Evolutionary conservation across 2,888 invertebrate species (phyloP).

Genomic region (Pimpla rufipes): DNA sequence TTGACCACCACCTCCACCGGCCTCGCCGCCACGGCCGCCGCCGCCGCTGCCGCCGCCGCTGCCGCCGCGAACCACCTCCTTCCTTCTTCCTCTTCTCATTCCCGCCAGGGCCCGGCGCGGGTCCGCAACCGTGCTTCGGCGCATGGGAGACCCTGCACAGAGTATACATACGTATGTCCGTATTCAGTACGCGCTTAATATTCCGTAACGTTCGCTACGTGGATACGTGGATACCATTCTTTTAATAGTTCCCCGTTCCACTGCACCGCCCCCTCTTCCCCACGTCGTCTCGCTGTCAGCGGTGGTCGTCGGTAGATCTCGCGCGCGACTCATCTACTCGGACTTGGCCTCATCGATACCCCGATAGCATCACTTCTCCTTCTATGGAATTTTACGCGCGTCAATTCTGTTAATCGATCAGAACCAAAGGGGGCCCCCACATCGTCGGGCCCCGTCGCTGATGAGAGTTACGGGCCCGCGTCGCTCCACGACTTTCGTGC

Average conservation of each 20-base stretch:
- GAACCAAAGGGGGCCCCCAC: not conserved
- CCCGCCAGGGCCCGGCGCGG: slow-evolving; percentile 38
- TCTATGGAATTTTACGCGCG: slow-evolving; percentile 53
- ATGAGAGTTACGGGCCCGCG: slow-evolving; percentile 30
- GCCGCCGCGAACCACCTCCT: slow-evolving; percentile 54
- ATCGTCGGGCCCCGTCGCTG: slow-evolving; percentile 9
- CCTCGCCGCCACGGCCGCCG: slow-evolving; percentile 34
- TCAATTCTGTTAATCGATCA: slow-evolving; percentile 63
- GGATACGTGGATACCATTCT: slow-evolving; percentile 38
- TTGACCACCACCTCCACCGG: slow-evolving; percentile 62
- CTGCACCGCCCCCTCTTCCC: slow-evolving; percentile 55
- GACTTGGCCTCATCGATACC: slow-evolving; percentile 47
- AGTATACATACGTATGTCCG: slow-evolving; percentile 21
- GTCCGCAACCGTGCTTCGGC: slow-evolving; percentile 48
- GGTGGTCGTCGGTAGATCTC: slow-evolving; percentile 19
- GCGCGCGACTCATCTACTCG: slow-evolving; percentile 29
- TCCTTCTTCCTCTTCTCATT: slow-evolving; percentile 63
- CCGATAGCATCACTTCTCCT: slow-evolving; percentile 67
- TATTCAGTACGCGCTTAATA: slow-evolving; percentile 62
- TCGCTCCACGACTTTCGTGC: slow-evolving; percentile 24
- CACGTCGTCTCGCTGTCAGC: not conserved
- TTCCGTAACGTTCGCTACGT: slow-evolving; percentile 62
- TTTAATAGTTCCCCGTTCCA: slow-evolving; percentile 46
- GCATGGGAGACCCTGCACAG: slow-evolving; percentile 17
- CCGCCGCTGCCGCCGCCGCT: slow-evolving; percentile 28